Conservation (phyloP, 1,140 invertebrate species). For the Popillia japonica region DNA sequence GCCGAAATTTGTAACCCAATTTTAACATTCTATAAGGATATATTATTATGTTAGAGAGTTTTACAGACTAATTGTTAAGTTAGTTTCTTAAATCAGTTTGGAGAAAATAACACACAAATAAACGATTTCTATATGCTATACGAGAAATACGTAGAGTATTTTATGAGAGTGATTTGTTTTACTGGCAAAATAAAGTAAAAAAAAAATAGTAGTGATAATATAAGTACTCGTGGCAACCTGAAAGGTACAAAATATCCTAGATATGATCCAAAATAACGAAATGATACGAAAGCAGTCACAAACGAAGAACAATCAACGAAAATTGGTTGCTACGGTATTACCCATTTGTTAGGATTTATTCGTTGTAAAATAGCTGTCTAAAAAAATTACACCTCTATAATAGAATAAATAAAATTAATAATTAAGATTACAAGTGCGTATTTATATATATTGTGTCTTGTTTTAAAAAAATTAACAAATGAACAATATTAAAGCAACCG, state of each 20-base stretch:
- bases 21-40: too few relatives aligned
- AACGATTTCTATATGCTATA: constrained; percentile 24
- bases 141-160: constrained; percentile 29
- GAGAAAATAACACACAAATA: constrained; percentile 31
- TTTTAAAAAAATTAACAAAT: background rate
- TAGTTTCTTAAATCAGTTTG: background rate
- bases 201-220: background rate
- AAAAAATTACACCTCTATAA: too few relatives aligned
- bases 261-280: background rate
- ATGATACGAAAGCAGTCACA: background rate
- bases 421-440: too few relatives aligned
- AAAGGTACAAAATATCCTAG: constrained; percentile 6
- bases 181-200: constrained; percentile 16
- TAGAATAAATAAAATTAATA: background rate
- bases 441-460: too few relatives aligned
- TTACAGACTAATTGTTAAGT: background rate
- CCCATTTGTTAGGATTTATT: too few relatives aligned
- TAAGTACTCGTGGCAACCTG: background rate
- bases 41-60: constrained; percentile 3
- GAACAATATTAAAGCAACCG: background rate
- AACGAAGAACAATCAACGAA: background rate
- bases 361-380: background rate
- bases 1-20: too few relatives aligned
- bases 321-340: background rate
- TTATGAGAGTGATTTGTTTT: constrained; percentile 23